Base-by-base conservation (phyloP, 2,113 vertebrate species). In the Oenanthe oenanthe region DNA sequence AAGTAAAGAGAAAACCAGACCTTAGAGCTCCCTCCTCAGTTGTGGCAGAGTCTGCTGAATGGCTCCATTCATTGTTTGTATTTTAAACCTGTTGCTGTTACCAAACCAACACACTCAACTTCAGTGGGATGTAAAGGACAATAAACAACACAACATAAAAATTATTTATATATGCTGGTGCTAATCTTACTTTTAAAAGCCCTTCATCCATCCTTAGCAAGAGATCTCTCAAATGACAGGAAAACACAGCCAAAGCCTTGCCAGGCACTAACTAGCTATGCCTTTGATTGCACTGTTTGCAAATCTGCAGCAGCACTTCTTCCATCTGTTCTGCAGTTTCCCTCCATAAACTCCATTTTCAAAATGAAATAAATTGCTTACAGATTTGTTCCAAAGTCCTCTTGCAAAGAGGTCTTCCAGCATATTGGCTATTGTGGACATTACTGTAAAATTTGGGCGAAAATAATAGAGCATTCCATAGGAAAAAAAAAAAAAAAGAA, bases 271-370 rank as follows among this genome's bases (percentile, higher is more conserved):
- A 78, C 72, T 48, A 68, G 29, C 42, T 57, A 5, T 45, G 19
- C 24, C 89, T 92, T 80, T 88, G 74, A 92, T 73, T 76, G 79
- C 75, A 80, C 43, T 89, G 83, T 85, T 97, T 97, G 95, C 70
- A 97, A 96, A 96, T 88, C 85, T 50, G n/a, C 54, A 94, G 87
- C 58, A 94, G 28, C 73, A 75, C 89, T 91, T 86, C 86, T 97
- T 95, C 92, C 84, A 96, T 97, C 96, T 93, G 91, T 91, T 97
- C 93, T 93, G 68, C 61, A 86, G 88, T 95, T 96, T 93, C 74
- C 62, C 63, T 66, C 82, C 75, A 77, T 57, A 85, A 24, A 28
- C 40, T 96, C 24, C 3, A 56, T 92, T 93, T 96, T 57, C 28
- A 96, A 97, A 95, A 91, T 63, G n/a, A 79, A 94, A 94, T 83